Conservation (phyloP, 1,140 invertebrate species). For the Dendroctonus valens region DNA sequence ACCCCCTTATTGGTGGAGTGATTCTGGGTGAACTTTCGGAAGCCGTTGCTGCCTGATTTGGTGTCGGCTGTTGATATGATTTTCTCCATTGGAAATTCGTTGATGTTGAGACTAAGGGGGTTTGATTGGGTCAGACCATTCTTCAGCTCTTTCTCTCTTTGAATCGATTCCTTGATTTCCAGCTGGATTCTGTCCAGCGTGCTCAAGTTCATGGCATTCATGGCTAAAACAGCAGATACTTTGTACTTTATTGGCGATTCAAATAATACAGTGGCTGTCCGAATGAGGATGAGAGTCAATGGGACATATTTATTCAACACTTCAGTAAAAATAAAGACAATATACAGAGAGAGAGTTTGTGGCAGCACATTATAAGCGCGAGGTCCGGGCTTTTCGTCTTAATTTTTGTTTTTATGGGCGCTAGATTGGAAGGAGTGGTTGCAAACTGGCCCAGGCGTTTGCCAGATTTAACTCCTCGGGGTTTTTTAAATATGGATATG, state of each 20-base stretch:
- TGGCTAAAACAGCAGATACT: conserved; percentile 21
- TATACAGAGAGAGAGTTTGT: too few species aligned
- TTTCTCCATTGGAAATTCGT: too few species aligned
- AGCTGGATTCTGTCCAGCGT: conserved; percentile 47
- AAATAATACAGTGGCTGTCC: too few species aligned
- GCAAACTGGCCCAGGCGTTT: too few species aligned
- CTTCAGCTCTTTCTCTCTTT: conserved; percentile 47
- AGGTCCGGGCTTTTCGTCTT: too few species aligned
- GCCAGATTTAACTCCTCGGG: too few species aligned
- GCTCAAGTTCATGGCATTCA: conserved; percentile 40
- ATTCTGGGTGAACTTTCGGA: conserved; percentile 41
- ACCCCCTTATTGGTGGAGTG: conserved; percentile 42
- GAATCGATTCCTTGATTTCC: conserved; percentile 48
- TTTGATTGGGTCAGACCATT: conserved; percentile 20
- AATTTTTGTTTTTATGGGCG: too few species aligned
- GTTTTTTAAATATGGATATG: too few species aligned
- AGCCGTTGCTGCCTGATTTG: conserved; percentile 26
- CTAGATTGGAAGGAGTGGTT: too few species aligned
- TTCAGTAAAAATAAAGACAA: too few species aligned
- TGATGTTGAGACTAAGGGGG: background rate
- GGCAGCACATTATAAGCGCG: too few species aligned
- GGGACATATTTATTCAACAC: background rate
- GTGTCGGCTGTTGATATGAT: background rate
- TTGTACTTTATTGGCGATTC: too few species aligned
- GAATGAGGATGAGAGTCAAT: background rate